Percentiles rank a stretch among this genome's conserved stretches.
Conservation (phyloP, 2,888 invertebrate genomes). For the Atethmia centrago region DNA sequence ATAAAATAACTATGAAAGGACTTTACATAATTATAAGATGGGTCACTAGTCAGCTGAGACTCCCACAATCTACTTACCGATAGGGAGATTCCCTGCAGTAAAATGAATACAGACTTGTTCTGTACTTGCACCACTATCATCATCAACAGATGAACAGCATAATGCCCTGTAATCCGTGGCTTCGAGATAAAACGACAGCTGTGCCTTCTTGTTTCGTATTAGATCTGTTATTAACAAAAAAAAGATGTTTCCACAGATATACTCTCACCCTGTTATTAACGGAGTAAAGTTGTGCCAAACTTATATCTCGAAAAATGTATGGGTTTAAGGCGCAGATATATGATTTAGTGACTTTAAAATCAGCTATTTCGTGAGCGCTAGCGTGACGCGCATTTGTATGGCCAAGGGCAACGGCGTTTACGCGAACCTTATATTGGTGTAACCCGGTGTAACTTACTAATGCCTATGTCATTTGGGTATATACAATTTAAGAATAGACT, state of each 20-base stretch:
- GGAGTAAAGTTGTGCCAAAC: neutral
- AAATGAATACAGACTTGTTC: rapidly evolving
- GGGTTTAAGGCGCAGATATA: too few species aligned
- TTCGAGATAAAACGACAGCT: neutral
- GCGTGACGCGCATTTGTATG: too few species aligned
- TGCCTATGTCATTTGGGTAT: too few species aligned
- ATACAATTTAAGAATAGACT: too few species aligned
- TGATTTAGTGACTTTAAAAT: too few species aligned
- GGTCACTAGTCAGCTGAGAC: neutral
- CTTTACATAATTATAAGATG: neutral
- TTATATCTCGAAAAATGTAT: neutral
- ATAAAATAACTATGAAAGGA: neutral
- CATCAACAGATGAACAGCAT: neutral
- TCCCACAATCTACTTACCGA: slow-evolving; percentile 12
- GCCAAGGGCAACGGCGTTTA: too few species aligned
- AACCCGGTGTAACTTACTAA: too few species aligned
- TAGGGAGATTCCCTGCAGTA: neutral
- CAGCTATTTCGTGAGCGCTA: too few species aligned
- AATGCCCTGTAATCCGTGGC: rapidly evolving
- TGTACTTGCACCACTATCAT: rapidly evolving
- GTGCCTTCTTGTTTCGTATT: rapidly evolving
- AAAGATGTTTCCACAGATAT: neutral
- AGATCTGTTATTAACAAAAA: neutral
- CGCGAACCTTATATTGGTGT: too few species aligned
- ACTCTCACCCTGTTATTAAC: neutral